Evolutionary conservation across 2,888 invertebrate species (phyloP), one percentile per base, ranked within the genome.

Genomic region (Ctenicera cuprea): DNA sequence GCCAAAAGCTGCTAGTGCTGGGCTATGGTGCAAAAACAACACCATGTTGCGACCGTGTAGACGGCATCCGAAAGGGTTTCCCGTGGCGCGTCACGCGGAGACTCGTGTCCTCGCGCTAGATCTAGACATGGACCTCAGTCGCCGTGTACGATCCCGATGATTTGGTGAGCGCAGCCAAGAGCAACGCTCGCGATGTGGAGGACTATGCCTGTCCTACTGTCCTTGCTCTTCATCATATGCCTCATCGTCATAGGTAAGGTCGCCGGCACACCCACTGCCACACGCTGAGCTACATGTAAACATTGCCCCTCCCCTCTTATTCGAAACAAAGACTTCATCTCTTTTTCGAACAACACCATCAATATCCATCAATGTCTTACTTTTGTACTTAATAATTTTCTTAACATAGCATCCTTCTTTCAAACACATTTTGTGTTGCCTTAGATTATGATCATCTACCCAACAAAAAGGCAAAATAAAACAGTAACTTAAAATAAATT

Each of bases 251-350:
- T 85, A 83, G 87, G 87, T 87, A 85, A 85, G 77, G 37, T 66
- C 50, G 57, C 80, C 81, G 86, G 83, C 86, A 86, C 86, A 86
- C 86, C 86, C 86, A 86, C 85, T 81, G 78, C 80, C 62, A 52
- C 83, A 84, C 82, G 83, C 83, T 83, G 83, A 81, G 79, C 81
- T 83, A 83, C 84, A 86, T 86, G 86, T 87, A 86, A 86, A 87
- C 87, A 87, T 81, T 83, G 86, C 86, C 86, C 86, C 86, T 86
- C 86, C 86, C 87, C 86, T 85, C 81, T 80, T 75, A 79, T 61
- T 76, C 37, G 74, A 76, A 72, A 76, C 74, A 76, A 74, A 76
- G 74, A 72, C 72, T 71, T 73, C 26, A 74, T 48, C 22, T 54
- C 48, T 68, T 68, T 54, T 50, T 64, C 50, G 50, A 22, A 59